Conservation (phyloP, 2,113 vertebrate genomes). For the Chlamydotis undulata region DNA sequence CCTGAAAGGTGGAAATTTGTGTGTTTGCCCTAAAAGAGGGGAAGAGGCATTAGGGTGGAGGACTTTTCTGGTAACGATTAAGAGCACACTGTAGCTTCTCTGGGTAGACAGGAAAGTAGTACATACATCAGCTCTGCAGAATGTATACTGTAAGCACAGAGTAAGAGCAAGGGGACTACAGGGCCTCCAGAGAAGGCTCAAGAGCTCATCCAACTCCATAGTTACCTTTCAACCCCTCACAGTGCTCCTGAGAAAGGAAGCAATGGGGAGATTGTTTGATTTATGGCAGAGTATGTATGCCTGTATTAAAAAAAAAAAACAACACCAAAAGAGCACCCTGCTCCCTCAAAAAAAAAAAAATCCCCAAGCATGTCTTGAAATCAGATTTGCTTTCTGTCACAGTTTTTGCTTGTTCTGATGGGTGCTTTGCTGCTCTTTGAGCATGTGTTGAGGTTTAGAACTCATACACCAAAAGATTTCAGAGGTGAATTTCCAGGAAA, state of each 20-base stretch:
- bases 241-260: not conserved
- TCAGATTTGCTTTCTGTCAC: not conserved
- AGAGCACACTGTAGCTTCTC: not conserved
- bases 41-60: not conserved
- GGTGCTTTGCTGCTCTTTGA: not conserved
- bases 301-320: not conserved
- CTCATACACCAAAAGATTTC: not conserved
- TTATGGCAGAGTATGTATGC: not conserved
- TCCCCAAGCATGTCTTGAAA: not conserved
- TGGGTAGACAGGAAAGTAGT: not conserved
- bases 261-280: not conserved
- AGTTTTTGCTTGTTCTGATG: not conserved
- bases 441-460: not conserved
- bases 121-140: rapidly evolving
- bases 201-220: not conserved
- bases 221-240: not conserved
- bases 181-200: not conserved
- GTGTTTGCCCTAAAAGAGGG: not conserved
- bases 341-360: not conserved
- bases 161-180: not conserved
- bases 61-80: not conserved
- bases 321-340: too few species aligned
- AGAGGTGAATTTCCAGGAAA: not conserved
- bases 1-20: not conserved
- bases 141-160: not conserved